Evolutionary conservation across 2,888 invertebrate species (phyloP), one percentile per base, ranked within the genome.

Genomic region (Neocrepidodera transversa): DNA sequence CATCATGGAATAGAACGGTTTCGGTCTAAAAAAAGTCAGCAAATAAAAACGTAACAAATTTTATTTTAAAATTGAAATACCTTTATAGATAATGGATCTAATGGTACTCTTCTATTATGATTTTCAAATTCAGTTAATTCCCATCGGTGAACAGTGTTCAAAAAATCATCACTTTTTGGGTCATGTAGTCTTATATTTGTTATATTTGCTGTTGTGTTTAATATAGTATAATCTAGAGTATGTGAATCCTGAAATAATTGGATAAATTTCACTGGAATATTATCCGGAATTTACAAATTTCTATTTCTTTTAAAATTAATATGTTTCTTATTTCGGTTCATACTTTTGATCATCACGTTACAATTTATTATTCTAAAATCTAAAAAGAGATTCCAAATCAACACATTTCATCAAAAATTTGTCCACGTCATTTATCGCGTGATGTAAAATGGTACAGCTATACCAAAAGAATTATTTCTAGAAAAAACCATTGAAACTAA

Each of bases 1-100:
- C 88, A 77, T 91, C 91, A 69, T 88, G 86, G 65, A 89, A 82
- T 36, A 91, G 74, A 3, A 88, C 87, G 60, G 88, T 84, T 71
- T 86, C 85, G 0, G 87, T 85, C 87, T 90, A 7, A 10, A 28
- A 10, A 23, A 23, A 23, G n/a, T n/a, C n/a, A n/a, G 23, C 6
- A 28, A 10, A 28, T 28, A 28, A 28, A 28, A 2, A 28, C 2
- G 8, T 10, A 28, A 13, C 13, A 17, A 7, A n/a, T 11, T 8
- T 14, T 2, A 55, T 48, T 10, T 38, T 23, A 35, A 36, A 23
- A 16, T 7, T 14, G 5, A 43, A 18, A 7, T 54, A 62, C 62
- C 58, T 50, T 58, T 23, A 62, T 62, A n/a, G 62, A 58, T 10
- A 42, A 35, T 43, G 56, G 55, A 26, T 62, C 62, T 14, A 65